A percentile compares a stretch with the other conserved stretches of the same genome.
phyloP scores from a whole-genome alignment of 2,888 invertebrate genomes.

The Amblyjoppa fuscipennis region DNA sequence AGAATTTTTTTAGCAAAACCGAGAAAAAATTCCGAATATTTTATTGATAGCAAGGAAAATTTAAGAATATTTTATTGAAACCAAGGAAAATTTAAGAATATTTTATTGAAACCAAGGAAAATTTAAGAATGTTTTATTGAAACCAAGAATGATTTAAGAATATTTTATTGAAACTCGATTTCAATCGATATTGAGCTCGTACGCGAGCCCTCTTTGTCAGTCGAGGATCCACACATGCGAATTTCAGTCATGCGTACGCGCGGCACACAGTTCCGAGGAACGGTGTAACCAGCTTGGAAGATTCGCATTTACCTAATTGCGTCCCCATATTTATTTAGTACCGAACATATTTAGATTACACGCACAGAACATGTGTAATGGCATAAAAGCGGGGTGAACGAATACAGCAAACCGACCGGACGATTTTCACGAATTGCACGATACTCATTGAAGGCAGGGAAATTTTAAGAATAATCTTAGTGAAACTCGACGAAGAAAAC shows the following conservation, averaged over 20 bases:
- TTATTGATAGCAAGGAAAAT: too few relatives aligned
- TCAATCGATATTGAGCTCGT: too few relatives aligned
- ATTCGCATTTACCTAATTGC: conserved; percentile 84
- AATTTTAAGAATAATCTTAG: too few relatives aligned
- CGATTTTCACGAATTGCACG: neutral
- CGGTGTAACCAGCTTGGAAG: conserved; percentile 80
- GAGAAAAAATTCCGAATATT: too few relatives aligned
- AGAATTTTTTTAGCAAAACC: neutral
- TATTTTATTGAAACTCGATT: too few relatives aligned
- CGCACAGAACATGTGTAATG: conserved; percentile 73
- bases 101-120: too few relatives aligned
- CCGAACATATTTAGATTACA: conserved; percentile 81
- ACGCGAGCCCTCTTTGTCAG: conserved; percentile 42
- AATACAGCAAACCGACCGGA: neutral
- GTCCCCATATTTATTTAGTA: conserved; percentile 82
- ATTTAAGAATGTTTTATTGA: too few relatives aligned
- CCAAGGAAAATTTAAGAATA: too few relatives aligned
- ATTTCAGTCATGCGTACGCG: conserved; percentile 42
- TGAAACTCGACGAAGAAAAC: too few relatives aligned
- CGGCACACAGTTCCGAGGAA: conserved; percentile 74
- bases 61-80: too few relatives aligned
- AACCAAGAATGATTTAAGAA: too few relatives aligned
- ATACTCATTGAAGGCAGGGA: too few relatives aligned
- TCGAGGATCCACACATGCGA: conserved; percentile 23
- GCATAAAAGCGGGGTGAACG: conserved; percentile 36